Evolutionary conservation across 2,888 invertebrate species (phyloP), one percentile per base, ranked within the genome.

Genomic region (Scaptomyza reducta): DNA sequence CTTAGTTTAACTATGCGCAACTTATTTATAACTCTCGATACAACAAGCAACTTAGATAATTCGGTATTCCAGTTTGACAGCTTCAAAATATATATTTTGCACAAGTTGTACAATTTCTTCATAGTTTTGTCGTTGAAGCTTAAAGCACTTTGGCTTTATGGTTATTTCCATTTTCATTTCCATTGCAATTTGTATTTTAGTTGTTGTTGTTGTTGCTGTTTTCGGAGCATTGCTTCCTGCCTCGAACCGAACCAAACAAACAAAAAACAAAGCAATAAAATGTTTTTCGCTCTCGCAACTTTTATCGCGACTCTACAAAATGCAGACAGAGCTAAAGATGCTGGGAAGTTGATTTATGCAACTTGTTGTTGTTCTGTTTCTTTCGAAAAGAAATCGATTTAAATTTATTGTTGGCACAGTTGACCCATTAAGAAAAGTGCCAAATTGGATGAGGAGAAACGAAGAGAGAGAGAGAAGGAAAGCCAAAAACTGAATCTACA

Each of bases 301-400:
- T 79, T 62, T 67, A 74, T 60, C 77, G 67, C 69, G 68, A 54
- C 57, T 6, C 55, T 51, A 59, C 45, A 73, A 77, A 68, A 49
- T 58, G 61, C 62, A 55, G 54, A 18, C 53, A 49, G 46, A 25
- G 61, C 47, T 16, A 31, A 3, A 40, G 40, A 14, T 38, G 40
- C 10, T 40, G 14, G 53, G 65, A 78, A 85, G 77, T 79, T 81
- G 81, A 82, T 82, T 85, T 82, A 85, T 82, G 83, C 83, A 66
- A 70, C 46, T 64, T 77, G 49, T 53, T 61, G 16, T 35, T 42
- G 46, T 59, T 56, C 22, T 29, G 38, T 55, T 56, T 47, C 46
- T 60, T 22, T 61, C 33, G 63, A 56, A 56, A 47, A 60, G 61
- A 70, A 68, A 77, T 77, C 66, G 62, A 59, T 58, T 49, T 50